Base-by-base conservation (phyloP, 2,888 invertebrate species). In the Biston stratarius region DNA sequence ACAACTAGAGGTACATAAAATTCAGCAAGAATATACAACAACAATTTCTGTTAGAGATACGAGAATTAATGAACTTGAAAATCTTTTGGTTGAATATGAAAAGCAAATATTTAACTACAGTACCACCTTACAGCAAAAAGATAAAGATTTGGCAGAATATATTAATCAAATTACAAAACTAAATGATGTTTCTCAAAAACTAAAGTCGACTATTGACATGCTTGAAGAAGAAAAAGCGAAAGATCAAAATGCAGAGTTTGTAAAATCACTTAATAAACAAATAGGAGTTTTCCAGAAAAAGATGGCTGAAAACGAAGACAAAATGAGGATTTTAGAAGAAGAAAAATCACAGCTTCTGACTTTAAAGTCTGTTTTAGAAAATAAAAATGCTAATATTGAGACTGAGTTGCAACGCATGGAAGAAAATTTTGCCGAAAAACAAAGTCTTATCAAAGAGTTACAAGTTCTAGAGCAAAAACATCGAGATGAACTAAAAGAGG, bases 251-350 rank as follows among this genome's bases (percentile, higher is more conserved):
- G 88, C 90, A 38, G 91, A 94, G 69, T 86, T 94, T 70, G 83
- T 95, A 3, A 90, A 94, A 77, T 89, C 94, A 6, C 88, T 95
- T 38, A 95, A 95, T 77, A 92, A 92, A 74, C 95, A 95, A 87
- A 90, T 95, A 68, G 74, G 88, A 6, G 82, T 78, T 8, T 90
- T 90, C 73, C 92, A 94, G 67, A 92, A 91, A 69, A 89, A 90
- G 67, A 73, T 93, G 38, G 57, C 80, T 51, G 94, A 94, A 40
- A 87, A 80, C 72, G 93, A 94, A 74, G 87, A 88, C 12, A 90
- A 90, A 64, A 73, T 93, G 36, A 85, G 84, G 57, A 74, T 73
- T 38, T 85, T 94, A 11, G 94, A 95, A 73, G 93, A 94, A 45
- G 94, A 94, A 70, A 93, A 92, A 74, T 63, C 73, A 12, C 88